Base-by-base conservation (phyloP, 2,797 vertebrate genomes). In the Benthosema pterotum region DNA sequence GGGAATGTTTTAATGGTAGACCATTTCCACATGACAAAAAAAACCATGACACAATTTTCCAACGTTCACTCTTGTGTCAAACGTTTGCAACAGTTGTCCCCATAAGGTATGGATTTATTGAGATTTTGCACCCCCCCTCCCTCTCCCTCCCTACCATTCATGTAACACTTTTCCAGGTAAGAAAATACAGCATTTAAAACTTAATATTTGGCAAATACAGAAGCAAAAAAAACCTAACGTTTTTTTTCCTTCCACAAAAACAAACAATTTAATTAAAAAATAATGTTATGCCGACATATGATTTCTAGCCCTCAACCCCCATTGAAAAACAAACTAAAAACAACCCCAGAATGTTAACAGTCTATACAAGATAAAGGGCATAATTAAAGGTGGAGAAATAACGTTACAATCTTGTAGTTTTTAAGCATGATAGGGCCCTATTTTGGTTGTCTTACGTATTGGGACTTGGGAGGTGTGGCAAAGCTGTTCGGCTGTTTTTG, bases 1-100 rank as follows among this genome's bases (percentile, higher is more conserved):
- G 89, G 90, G 91, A 93, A 93, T 93, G 92, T 92, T 93, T 94
- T 93, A 93, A 94, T 93, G 92, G 83, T 90, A 85, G 87, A 90
- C 88, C 86, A 88, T 86, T 91, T 93, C 88, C 87, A 92, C 88
- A 90, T 83, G 84, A 93, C 89, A 90, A 87, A n/a, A n/a, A n/a
- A n/a, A n/a, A n/a, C n/a, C n/a, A 25, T 87, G 80, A 91, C 88
- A 91, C 79, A 80, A 77, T 88, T 87, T n/a, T 80, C 80, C 86
- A 89, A 89, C 80, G 84, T 87, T 88, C 83, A 74, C 65, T 82
- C 81, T 52, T 45, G 82, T 78, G 83, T 89, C 80, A 83, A n/a
- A 80, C 73, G 77, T 82, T 82, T 75, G 79, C 79, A 82, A 83
- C 84, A 69, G 65, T 83, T 87, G n/a, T n/a, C 83, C 87, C 80